Evolutionary conservation across 2,888 invertebrate genomes (phyloP).

Genomic region (Beris morrisii): DNA sequence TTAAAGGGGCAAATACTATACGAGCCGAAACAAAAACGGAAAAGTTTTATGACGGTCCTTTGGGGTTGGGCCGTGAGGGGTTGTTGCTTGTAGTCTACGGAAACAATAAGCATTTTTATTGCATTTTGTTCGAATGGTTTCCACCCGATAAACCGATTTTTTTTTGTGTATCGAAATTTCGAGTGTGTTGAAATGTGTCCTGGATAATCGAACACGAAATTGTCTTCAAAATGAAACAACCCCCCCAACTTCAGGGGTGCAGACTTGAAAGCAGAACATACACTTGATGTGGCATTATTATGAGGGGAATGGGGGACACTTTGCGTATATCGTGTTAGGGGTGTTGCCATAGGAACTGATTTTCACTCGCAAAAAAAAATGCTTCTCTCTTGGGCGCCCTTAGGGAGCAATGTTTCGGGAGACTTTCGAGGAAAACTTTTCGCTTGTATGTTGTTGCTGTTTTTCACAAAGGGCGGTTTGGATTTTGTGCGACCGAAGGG

Average conservation of each 20-base stretch:
- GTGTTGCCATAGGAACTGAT: slow-evolving; percentile 32
- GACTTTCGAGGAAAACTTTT: slow-evolving; percentile 15
- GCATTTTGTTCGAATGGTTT: slow-evolving; percentile 21
- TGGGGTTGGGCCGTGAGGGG: background rate
- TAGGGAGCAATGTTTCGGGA: slow-evolving; percentile 16
- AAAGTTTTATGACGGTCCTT: slow-evolving; percentile 10
- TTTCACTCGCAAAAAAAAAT: slow-evolving; percentile 5
- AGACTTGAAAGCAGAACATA: too few relatives aligned
- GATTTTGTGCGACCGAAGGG: background rate
- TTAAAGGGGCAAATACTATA: background rate
- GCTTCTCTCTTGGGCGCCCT: slow-evolving; percentile 16
- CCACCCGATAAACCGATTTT: background rate
- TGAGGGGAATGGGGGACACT: too few relatives aligned
- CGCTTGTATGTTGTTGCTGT: too few relatives aligned
- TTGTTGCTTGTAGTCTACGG: background rate
- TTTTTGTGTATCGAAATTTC: too few relatives aligned
- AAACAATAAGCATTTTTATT: slow-evolving; percentile 19
- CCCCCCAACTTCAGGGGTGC: too few relatives aligned
- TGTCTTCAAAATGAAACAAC: too few relatives aligned
- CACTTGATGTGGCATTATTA: too few relatives aligned
- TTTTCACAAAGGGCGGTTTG: background rate
- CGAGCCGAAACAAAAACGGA: background rate
- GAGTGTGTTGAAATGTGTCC: too few relatives aligned
- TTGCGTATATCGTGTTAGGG: slow-evolving; percentile 1
- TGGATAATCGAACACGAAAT: too few relatives aligned